Percentiles rank a stretch among this genome's conserved stretches.
These are phyloP conservation scores for Sorex araneus DNA, from an alignment of 2,113 vertebrate genomes.

Conservation along the genomic window DNA sequence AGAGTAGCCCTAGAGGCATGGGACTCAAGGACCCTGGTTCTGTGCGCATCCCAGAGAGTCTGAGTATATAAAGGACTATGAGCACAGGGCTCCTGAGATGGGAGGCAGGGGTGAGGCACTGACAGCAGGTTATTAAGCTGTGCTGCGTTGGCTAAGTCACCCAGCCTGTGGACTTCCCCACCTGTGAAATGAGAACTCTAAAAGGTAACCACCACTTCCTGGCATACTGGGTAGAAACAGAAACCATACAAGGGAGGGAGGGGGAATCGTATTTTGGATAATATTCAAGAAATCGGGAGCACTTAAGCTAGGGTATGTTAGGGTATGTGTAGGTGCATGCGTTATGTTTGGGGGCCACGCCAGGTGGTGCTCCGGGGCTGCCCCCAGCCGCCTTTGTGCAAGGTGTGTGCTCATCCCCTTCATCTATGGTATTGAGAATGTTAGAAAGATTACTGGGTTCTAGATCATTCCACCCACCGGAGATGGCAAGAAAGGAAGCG, in stretches of 20 bases:
- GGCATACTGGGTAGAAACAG: no score
- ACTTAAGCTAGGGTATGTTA: no score
- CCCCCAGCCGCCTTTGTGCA: no score
- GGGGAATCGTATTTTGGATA: not conserved
- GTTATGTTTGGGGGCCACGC: no score
- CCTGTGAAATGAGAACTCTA: no score
- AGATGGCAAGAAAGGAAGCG: not conserved
- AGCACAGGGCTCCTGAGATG: not conserved
- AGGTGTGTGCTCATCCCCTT: not conserved
- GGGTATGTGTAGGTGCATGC: no score
- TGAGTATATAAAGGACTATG: not conserved
- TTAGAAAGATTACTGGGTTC: not conserved
- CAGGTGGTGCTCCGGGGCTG: no score
- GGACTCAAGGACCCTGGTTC: not conserved
- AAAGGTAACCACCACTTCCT: no score
- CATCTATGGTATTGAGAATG: not conserved
- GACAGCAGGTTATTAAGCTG: not conserved
- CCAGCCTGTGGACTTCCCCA: not conserved
- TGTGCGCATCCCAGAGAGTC: not conserved
- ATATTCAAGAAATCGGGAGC: not conserved
- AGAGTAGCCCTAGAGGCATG: not conserved
- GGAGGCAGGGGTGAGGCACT: not conserved
- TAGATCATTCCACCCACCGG: not conserved
- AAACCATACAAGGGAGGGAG: no score
- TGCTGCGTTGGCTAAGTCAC: not conserved